phyloP scores from a whole-genome alignment of 2,797 vertebrate genomes.

The Lepidocolaptes lacrymiger region DNA sequence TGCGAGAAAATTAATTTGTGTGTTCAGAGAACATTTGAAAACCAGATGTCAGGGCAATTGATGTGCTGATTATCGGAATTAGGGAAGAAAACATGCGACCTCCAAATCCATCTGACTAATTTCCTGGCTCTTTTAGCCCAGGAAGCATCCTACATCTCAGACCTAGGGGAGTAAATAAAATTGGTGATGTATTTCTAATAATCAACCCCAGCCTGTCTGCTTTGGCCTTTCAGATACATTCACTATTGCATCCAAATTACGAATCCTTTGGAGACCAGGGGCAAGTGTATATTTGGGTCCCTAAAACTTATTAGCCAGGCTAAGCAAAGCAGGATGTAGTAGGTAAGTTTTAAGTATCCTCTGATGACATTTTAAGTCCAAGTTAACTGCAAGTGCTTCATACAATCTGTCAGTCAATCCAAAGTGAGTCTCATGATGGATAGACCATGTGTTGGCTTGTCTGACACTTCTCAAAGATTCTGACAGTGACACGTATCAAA shows the following conservation, averaged over 20 bases:
- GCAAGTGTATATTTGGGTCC: not conserved
- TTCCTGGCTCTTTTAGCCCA: not conserved
- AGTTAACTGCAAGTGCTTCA: not conserved
- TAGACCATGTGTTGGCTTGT: slow-evolving; percentile 50
- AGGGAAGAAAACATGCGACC: not conserved
- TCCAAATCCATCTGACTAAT: not conserved
- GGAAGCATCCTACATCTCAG: not conserved
- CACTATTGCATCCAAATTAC: not conserved
- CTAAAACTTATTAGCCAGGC: not conserved
- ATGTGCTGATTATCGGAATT: not conserved
- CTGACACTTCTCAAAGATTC: slow-evolving; percentile 54
- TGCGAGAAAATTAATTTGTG: not conserved
- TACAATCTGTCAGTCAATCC: slow-evolving; percentile 53
- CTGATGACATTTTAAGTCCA: not conserved
- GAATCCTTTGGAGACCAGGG: not conserved
- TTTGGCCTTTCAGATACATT: not conserved
- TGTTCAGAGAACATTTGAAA: not conserved
- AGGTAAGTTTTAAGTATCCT: not conserved
- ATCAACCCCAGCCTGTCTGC: not conserved
- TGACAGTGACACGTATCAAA: slow-evolving; percentile 61
- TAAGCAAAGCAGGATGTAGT: not conserved
- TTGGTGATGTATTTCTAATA: not conserved
- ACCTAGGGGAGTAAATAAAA: not conserved
- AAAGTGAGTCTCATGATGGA: slow-evolving; percentile 38
- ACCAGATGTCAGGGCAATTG: not conserved